These are phyloP conservation scores for Pseudomyrmex pallidus DNA, from an alignment of 1,140 invertebrate species.

Conservation along the genomic window DNA sequence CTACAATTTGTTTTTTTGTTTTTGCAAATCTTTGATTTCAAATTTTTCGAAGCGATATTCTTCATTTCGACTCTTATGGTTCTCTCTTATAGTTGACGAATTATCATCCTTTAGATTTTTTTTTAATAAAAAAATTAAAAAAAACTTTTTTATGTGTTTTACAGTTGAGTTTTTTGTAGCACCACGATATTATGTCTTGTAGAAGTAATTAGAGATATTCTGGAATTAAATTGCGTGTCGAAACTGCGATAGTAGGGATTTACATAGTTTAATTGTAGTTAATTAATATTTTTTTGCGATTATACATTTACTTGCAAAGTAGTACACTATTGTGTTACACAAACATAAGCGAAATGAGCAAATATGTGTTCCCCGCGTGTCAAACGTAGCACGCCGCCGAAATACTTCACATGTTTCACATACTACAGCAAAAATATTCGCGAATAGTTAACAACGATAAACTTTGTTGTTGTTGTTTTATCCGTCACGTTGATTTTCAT, in stretches of 20 bases:
- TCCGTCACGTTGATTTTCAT: background rate
- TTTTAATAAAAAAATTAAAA: background rate
- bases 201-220: too few relatives aligned
- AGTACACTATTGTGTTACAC: background rate
- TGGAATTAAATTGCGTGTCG: too few relatives aligned
- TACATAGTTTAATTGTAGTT: too few relatives aligned
- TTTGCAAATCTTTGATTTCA: background rate
- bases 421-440: background rate
- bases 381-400: conserved; percentile 35
- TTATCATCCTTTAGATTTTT: background rate
- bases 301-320: too few relatives aligned
- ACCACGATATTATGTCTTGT: too few relatives aligned
- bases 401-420: conserved; percentile 31
- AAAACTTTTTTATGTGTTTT: too few relatives aligned
- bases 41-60: conserved; percentile 6
- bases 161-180: too few relatives aligned
- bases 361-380: conserved; percentile 46
- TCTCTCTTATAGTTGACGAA: background rate
- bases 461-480: background rate
- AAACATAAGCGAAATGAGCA: background rate
- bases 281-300: too few relatives aligned
- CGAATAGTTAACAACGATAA: conserved; percentile 39
- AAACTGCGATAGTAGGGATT: too few relatives aligned
- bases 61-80: background rate
- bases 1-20: too few relatives aligned